phyloP scores from a whole-genome alignment of 2,797 vertebrate genomes.

The Scolopax bukidnonensis region DNA sequence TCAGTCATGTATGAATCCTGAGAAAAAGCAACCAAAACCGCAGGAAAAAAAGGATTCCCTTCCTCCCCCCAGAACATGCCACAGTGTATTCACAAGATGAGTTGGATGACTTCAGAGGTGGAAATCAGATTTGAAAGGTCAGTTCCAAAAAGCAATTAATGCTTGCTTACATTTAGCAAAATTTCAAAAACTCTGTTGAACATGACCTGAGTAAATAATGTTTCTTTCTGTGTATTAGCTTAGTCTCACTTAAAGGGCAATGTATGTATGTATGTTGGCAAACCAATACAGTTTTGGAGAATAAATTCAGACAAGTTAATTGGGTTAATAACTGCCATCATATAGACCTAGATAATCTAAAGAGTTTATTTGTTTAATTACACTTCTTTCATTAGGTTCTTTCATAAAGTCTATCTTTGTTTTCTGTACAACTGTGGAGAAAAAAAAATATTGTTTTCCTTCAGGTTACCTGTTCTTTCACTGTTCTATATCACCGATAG shows the following conservation, averaged over 20 bases:
- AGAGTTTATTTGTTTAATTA: background rate
- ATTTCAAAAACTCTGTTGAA: background rate
- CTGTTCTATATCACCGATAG: background rate
- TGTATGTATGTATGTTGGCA: background rate
- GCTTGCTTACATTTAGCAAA: background rate
- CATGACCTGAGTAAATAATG: background rate
- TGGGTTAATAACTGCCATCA: background rate
- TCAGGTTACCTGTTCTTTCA: background rate
- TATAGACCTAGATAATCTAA: background rate
- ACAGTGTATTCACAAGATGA: background rate
- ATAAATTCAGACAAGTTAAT: background rate
- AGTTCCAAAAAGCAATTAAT: background rate
- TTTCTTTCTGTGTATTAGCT: background rate
- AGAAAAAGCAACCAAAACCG: background rate
- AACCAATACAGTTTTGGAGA: background rate
- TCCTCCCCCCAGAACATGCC: background rate
- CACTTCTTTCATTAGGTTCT: background rate
- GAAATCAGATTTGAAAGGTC: background rate
- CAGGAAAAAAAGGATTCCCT: background rate
- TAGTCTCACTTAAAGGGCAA: background rate
- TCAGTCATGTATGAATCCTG: background rate
- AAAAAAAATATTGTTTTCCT: background rate
- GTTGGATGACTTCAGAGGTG: background rate
- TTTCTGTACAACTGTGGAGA: background rate
- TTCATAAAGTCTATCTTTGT: background rate